Evolutionary conservation across 2,888 invertebrate species (phyloP).

Genomic region (Lydus trimaculatus): DNA sequence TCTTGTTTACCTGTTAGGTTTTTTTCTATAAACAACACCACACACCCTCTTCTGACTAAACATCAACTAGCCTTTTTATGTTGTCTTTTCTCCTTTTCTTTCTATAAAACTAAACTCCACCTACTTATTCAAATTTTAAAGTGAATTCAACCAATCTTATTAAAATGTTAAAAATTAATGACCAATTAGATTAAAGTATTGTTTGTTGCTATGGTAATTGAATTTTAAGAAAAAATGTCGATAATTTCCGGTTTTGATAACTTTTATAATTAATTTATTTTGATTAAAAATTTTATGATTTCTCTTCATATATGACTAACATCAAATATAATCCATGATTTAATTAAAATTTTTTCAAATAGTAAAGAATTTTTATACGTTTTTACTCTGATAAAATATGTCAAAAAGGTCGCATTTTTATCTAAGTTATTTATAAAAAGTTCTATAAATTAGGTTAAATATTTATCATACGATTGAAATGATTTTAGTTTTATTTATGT

Average conservation of each 20-base stretch:
- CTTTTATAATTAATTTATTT: background rate
- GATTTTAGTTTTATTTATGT: background rate
- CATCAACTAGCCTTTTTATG: background rate
- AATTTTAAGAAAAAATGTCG: background rate
- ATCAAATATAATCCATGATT: background rate
- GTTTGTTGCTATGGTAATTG: constrained; percentile 3
- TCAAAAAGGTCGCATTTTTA: background rate
- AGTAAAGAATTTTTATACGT: background rate
- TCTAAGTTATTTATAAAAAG: background rate
- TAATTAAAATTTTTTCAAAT: background rate
- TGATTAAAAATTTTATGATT: no score
- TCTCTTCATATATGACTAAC: background rate
- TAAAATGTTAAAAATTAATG: background rate
- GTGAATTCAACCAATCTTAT: background rate
- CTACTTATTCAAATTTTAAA: background rate
- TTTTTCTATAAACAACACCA: background rate
- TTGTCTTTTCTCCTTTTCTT: background rate
- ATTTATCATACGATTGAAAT: background rate
- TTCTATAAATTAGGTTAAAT: background rate
- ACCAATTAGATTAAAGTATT: background rate
- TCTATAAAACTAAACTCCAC: background rate
- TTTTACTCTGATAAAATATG: background rate
- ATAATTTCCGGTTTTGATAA: constrained; percentile 6
- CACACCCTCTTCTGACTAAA: background rate
- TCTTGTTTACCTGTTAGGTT: background rate